These are phyloP conservation scores for Caligus rogercresseyi DNA, from an alignment of 1,140 invertebrate genomes.

Conservation along the genomic window DNA sequence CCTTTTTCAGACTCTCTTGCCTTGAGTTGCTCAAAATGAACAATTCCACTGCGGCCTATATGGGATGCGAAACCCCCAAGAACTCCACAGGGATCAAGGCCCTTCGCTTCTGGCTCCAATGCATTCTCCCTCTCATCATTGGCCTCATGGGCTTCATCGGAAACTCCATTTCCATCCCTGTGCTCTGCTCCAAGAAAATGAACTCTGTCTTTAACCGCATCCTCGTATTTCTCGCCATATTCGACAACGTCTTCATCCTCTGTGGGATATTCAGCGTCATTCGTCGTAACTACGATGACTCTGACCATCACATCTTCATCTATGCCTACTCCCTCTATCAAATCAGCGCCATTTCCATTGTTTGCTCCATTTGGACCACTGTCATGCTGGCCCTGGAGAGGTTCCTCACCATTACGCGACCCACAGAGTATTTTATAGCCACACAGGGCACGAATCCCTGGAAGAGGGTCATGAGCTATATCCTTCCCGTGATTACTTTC, in stretches of 20 bases:
- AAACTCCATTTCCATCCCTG: slow-evolving; percentile 1
- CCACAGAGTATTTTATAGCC: slow-evolving; percentile 13
- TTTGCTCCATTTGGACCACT: slow-evolving; percentile 9
- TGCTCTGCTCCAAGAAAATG: slow-evolving; percentile 13
- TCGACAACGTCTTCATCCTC: slow-evolving; percentile 10
- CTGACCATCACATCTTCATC: not conserved
- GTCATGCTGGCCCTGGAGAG: slow-evolving; percentile 14
- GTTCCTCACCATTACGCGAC: slow-evolving; percentile 1
- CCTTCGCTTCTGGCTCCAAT: not conserved
- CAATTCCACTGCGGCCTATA: too few relatives aligned
- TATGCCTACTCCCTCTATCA: slow-evolving; percentile 10
- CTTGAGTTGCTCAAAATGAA: too few relatives aligned
- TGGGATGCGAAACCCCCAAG: too few relatives aligned
- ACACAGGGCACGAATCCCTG: slow-evolving; percentile 12
- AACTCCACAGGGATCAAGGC: too few relatives aligned
- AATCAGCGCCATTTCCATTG: slow-evolving; percentile 2
- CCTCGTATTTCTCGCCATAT: slow-evolving; percentile 8
- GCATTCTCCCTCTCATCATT: not conserved
- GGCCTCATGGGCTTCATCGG: not conserved
- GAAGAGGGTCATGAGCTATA: slow-evolving; percentile 1
- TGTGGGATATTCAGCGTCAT: slow-evolving; percentile 3
- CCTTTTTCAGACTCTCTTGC: too few relatives aligned
- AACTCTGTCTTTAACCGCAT: slow-evolving; percentile 6
- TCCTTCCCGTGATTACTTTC: slow-evolving; percentile 6
- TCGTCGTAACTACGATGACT: not conserved